Evolutionary conservation across 2,797 vertebrate genomes (phyloP).

Genomic region (Anguilla anguilla): DNA sequence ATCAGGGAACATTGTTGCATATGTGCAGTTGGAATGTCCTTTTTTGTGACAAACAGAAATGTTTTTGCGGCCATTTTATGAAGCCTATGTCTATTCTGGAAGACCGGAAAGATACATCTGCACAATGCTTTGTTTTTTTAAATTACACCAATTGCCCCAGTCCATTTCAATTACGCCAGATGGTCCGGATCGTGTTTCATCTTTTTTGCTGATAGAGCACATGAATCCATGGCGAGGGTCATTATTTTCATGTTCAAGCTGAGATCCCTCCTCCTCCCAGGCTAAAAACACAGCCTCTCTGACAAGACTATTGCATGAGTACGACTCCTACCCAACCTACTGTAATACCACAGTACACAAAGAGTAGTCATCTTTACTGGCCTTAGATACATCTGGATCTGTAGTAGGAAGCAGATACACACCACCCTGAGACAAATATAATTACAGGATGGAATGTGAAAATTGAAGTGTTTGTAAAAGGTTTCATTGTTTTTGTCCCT

Average conservation of each 20-base stretch:
- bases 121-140: constrained; percentile 37
- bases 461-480: background rate
- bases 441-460: constrained; percentile 15
- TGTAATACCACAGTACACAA: constrained; percentile 42
- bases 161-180: constrained; percentile 47
- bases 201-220: constrained; percentile 35
- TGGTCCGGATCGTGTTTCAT: constrained; percentile 44
- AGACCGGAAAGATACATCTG: constrained; percentile 34
- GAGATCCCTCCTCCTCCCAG: background rate
- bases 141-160: constrained; percentile 31
- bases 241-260: constrained; percentile 34
- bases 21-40: background rate
- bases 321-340: constrained; percentile 22
- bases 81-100: background rate
- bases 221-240: constrained; percentile 33
- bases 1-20: background rate
- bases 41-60: background rate
- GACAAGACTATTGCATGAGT: constrained; percentile 29
- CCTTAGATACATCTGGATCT: background rate
- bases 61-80: background rate
- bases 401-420: background rate
- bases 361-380: background rate
- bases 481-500: background rate
- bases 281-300: constrained; percentile 8
- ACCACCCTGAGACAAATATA: constrained; percentile 52